These are phyloP conservation scores for Parelbella ahira DNA, from an alignment of 2,888 invertebrate species.

Conservation along the genomic window DNA sequence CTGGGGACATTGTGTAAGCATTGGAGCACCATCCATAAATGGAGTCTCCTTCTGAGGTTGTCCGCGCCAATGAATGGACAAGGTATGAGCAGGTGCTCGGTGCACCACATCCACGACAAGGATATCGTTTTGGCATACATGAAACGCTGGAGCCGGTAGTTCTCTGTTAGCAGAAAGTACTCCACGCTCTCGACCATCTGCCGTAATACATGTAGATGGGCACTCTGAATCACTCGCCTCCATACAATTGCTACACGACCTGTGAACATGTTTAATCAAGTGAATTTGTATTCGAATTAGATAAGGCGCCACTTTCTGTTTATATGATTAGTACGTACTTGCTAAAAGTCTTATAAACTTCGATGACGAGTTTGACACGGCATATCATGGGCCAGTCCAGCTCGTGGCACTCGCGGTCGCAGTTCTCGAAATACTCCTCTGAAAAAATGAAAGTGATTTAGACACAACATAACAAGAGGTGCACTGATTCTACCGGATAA, in stretches of 20 bases:
- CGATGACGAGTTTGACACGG: slow-evolving; percentile 86
- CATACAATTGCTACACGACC: slow-evolving; percentile 84
- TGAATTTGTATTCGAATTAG: too few species aligned
- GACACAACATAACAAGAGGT: too few species aligned
- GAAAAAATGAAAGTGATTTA: slow-evolving; percentile 51
- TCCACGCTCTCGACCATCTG: slow-evolving; percentile 82
- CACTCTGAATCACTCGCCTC: slow-evolving; percentile 80
- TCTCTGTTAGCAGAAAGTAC: slow-evolving; percentile 84
- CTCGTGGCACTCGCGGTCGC: slow-evolving; percentile 88
- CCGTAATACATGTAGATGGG: slow-evolving; percentile 82
- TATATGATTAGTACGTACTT: slow-evolving; percentile 70
- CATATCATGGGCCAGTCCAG: slow-evolving; percentile 90
- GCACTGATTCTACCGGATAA: too few species aligned
- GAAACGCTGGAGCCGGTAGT: slow-evolving; percentile 82
- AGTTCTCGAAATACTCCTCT: slow-evolving; percentile 87
- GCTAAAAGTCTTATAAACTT: slow-evolving; percentile 85
- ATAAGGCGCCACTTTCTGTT: background rate
- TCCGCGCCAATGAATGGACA: slow-evolving; percentile 90
- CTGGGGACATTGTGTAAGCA: slow-evolving; percentile 89
- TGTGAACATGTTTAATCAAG: slow-evolving; percentile 38
- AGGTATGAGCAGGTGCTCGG: slow-evolving; percentile 84
- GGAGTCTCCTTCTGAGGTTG: slow-evolving; percentile 85
- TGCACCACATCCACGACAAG: slow-evolving; percentile 88
- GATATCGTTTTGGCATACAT: slow-evolving; percentile 88
- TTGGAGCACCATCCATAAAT: slow-evolving; percentile 89